Base-by-base conservation (phyloP, 1,140 invertebrate genomes). In the Macrobrachium nipponense region DNA sequence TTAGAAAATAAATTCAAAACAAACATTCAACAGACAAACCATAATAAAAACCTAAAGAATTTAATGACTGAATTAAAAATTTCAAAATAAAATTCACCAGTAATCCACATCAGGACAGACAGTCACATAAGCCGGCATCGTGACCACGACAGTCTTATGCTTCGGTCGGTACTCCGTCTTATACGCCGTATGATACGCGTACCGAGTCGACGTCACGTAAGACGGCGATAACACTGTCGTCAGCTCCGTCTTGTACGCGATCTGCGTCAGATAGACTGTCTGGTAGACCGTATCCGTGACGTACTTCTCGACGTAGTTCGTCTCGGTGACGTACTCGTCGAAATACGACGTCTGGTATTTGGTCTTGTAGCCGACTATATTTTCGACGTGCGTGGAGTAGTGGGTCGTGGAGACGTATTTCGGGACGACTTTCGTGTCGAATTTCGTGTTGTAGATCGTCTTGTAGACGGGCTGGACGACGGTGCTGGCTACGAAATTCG, bases 161-260 rank as follows among this genome's bases (percentile, higher is more conserved):
- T 86, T 23, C 14, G 84, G 84, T 5, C 64, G 66, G 17, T 72
- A 79, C 15, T 86, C 17, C 12, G 64, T 86, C 36, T 86, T 51
- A 76, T 86, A 86, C 6, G 61, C 36, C 51, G 84, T 86, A 20
- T 83, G 76, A 75, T 79, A 85, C 82, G 78, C 36, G 14, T 79
- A 64, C 23, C 68, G 62, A 0, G 82, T 85, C 82, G 78, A 60
- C 0, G 75, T 78, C 4, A 85, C 62, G 62, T 78, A 78, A n/a
- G 66, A 27, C n/a, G 82, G 82, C 15, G 12, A 36, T 76, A 68
- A 79, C 10, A 43, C 62, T 2, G 82, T 85, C 12, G 23, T 83
- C 59, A 76, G 51, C 0, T 51, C 36, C 18, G 82, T 83, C 58
- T 83, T 60, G 73, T 85, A 79, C 17, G 58, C 10, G 2, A 44